Evolutionary conservation across 2,797 vertebrate species (phyloP).

Genomic region (Oryzias sinensis): DNA sequence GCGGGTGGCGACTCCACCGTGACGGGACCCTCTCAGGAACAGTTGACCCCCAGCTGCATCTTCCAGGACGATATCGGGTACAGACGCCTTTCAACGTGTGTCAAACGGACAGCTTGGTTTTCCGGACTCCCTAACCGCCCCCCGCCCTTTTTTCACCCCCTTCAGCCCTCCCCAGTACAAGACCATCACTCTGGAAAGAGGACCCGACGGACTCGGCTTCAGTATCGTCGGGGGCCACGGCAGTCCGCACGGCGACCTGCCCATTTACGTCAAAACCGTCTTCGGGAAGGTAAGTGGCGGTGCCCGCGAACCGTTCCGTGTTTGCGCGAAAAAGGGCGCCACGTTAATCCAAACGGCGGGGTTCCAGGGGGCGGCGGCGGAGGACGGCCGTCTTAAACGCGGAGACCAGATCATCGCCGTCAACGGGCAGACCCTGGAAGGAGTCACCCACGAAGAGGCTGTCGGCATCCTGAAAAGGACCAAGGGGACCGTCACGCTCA

Average conservation of each 20-base stretch:
- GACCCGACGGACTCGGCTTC: constrained; percentile 96
- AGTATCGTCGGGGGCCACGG: constrained; percentile 96
- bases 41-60: constrained; percentile 83
- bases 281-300: constrained; percentile 86
- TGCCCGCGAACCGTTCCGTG: background rate
- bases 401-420: constrained; percentile 98
- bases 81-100: constrained; percentile 9
- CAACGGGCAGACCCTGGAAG: constrained; percentile 92
- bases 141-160: background rate
- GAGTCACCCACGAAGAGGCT: constrained; percentile 95
- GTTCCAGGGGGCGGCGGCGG: constrained; percentile 90
- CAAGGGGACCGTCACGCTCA: constrained; percentile 92
- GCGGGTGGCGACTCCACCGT: constrained; percentile 92
- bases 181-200: constrained; percentile 88
- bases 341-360: background rate
- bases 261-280: constrained; percentile 97
- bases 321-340: background rate
- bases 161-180: constrained; percentile 94
- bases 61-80: constrained; percentile 96
- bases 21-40: constrained; percentile 85
- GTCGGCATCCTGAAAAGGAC: constrained; percentile 94
- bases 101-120: too few relatives aligned
- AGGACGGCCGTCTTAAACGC: constrained; percentile 93
- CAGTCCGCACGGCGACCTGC: constrained; percentile 95
- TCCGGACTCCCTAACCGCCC: background rate